Evolutionary conservation across 2,113 vertebrate genomes (phyloP).

Genomic region (Numida meleagris): DNA sequence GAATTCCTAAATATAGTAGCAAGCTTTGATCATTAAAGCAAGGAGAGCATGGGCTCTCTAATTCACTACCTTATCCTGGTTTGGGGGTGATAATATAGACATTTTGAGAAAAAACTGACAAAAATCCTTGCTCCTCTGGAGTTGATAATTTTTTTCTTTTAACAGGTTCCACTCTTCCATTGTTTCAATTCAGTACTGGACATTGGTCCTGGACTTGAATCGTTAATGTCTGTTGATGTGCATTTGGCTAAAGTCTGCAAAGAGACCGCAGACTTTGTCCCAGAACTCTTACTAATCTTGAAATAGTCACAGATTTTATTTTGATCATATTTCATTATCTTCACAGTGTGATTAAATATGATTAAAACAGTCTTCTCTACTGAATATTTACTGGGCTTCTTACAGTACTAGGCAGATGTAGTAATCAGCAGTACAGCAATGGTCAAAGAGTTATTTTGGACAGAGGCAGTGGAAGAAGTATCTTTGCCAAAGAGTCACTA

Average conservation of each 20-base stretch:
- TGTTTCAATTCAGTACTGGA: not conserved
- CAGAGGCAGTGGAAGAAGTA: not conserved
- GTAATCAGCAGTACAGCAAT: not conserved
- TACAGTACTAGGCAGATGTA: not conserved
- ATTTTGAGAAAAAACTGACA: not conserved
- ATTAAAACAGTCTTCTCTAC: not conserved
- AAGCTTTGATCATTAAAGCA: not conserved
- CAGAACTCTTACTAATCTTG: not conserved
- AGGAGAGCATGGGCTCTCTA: not conserved
- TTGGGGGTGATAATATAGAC: not conserved
- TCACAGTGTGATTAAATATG: not conserved
- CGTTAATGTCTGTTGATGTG: not conserved
- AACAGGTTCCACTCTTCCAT: not conserved
- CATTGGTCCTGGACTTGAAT: not conserved
- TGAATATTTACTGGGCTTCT: not conserved
- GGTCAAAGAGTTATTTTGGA: not conserved
- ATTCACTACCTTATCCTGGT: not conserved
- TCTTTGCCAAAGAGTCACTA: not conserved
- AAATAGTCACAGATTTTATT: not conserved
- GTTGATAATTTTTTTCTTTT: not conserved
- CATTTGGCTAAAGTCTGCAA: not conserved
- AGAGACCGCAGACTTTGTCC: not conserved
- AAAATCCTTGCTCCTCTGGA: not conserved
- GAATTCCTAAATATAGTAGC: not conserved
- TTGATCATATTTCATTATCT: not conserved